Base-by-base conservation (phyloP, 1,140 invertebrate species). In the Anoplophora glabripennis region DNA sequence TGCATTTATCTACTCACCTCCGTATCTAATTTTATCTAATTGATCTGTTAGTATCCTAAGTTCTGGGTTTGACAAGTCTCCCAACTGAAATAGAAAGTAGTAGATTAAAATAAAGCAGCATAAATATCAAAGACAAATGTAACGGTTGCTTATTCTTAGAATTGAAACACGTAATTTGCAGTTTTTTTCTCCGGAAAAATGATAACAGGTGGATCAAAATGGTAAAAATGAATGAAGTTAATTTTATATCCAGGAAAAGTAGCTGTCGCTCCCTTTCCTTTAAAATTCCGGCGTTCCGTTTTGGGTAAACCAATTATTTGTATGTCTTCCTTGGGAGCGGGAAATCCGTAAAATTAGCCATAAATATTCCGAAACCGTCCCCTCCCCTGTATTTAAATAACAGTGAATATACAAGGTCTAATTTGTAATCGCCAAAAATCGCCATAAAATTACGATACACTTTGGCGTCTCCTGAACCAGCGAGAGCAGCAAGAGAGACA, bases 41-140 rank as follows among this genome's bases (percentile, higher is more conserved):
- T 92, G 88, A 76, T 93, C 89, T 51, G 91, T 94, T 70, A 95
- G 81, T 78, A 91, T 85, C 71, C 91, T 84, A 55, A 94, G 76
- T 74, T 92, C 90, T 5, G 90, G 86, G 82, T 93, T 93, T 15
- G 90, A 92, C 63, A 88, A 80, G 75, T 93, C 89, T 42, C 90
- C 89, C 49, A 92, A 79, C 90, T 92, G 79, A 61, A 87, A 64
- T 40, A n/a, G 64, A 63, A 53, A 59, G 61, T 8, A 48, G 21
- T 18, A 45, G 9, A 15, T 18, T 7, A 45, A 15, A 45, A 45
- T 14, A 0, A 1, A 15, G 5, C 21, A n/a, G n/a, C n/a, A n/a
- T n/a, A n/a, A n/a, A n/a, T n/a, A n/a, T n/a, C n/a, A n/a, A n/a
- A n/a, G n/a, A n/a, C n/a, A n/a, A n/a, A n/a, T n/a, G n/a, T n/a